phyloP scores from a whole-genome alignment of 2,113 vertebrate species.

The Tragelaphus buxtoni region DNA sequence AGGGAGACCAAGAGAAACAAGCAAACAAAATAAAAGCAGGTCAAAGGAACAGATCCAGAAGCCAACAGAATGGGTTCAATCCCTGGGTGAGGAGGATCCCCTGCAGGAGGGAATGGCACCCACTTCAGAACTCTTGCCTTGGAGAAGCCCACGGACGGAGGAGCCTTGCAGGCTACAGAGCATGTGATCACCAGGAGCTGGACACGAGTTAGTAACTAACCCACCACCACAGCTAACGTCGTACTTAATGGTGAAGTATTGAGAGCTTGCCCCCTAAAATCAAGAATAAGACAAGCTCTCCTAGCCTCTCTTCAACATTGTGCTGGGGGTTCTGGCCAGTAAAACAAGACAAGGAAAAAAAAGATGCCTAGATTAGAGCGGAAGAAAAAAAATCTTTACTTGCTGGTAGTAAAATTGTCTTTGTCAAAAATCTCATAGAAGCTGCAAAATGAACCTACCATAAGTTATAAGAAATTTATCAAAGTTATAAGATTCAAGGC shows the following conservation, averaged over 20 bases:
- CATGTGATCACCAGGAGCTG: not conserved
- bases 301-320: too few relatives aligned
- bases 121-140: not conserved
- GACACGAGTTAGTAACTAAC: accelerated
- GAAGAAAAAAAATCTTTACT: not conserved
- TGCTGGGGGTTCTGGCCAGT: not conserved
- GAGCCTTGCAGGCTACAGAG: not conserved
- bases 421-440: not conserved
- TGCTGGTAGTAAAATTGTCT: not conserved
- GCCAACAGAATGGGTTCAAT: not conserved
- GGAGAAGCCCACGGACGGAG: not conserved
- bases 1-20: not conserved
- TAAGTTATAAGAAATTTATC: not conserved
- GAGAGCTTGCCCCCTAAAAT: not conserved
- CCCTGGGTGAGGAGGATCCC: not conserved
- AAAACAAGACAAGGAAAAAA: not conserved
- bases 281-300: too few relatives aligned
- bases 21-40: not conserved
- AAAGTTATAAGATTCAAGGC: not conserved
- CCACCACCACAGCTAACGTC: accelerated
- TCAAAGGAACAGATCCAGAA: not conserved
- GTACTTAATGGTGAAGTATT: accelerated
- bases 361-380: not conserved
- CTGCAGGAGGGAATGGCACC: not conserved
- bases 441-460: not conserved